Percentiles rank a stretch among this genome's conserved stretches.
Evolutionary conservation across 2,797 vertebrate genomes (phyloP).

Genomic region (Mormyrops boulengeri): DNA sequence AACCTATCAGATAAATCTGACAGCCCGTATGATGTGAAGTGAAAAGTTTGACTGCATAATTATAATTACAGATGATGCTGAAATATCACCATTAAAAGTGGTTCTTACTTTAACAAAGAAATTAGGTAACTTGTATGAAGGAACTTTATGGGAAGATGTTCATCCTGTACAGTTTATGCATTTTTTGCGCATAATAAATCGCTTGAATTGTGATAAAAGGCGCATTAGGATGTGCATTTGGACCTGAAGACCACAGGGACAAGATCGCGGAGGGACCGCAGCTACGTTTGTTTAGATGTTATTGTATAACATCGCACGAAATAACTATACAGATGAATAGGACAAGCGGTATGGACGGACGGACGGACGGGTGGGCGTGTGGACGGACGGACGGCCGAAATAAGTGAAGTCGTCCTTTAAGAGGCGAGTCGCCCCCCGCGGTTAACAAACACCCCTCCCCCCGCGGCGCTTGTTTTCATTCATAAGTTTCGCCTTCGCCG

Average conservation of each 20-base stretch:
- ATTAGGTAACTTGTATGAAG: background rate
- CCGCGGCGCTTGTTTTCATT: slow-evolving; percentile 80
- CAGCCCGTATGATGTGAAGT: background rate
- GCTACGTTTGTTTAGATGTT: background rate
- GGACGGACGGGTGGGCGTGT: too few relatives aligned
- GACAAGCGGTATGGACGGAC: background rate
- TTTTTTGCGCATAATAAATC: background rate
- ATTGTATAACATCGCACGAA: background rate
- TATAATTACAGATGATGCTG: background rate
- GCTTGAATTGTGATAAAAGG: background rate
- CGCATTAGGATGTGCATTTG: background rate
- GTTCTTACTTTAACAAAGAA: background rate
- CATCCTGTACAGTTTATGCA: background rate
- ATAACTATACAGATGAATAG: background rate
- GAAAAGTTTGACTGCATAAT: background rate
- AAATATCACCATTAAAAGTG: background rate
- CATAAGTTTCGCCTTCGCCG: slow-evolving; percentile 78
- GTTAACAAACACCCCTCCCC: slow-evolving; percentile 56
- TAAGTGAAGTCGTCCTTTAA: background rate
- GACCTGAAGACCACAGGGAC: background rate
- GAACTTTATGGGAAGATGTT: background rate
- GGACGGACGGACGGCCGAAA: background rate
- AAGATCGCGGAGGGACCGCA: background rate
- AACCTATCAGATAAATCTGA: background rate
- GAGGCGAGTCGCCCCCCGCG: background rate